Base-by-base conservation (phyloP, 2,797 vertebrate genomes). In the Austrolebias charrua region DNA sequence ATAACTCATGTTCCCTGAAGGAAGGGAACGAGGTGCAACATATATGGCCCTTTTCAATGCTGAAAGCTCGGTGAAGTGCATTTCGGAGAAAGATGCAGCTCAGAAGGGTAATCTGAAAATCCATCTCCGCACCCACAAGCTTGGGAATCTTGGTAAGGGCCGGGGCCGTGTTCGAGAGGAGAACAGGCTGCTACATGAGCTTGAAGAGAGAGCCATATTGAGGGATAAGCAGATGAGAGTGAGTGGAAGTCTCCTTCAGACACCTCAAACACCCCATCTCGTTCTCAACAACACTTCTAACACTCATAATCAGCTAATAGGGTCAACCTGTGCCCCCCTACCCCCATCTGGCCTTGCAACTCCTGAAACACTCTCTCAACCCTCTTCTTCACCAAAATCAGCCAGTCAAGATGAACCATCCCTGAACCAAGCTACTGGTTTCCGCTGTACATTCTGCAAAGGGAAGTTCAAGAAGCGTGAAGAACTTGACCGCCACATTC, bases 101-200 rank as follows among this genome's bases (percentile, higher is more conserved):
- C 98, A 99, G 1, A 99, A 99, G 85, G 98, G 98, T 54, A 99
- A 99, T 86, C 86, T 99, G 84, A 99, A 99, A 93, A 99, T 99
- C 60, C 98, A 99, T 83, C 94, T 99, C 47, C 95, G 97, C 66
- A 99, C 98, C 78, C 98, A 99, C 89, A 98, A 99, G 77, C 92
- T 98, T 76, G 97, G 97, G 16, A 99, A 98, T 88, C 94, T 98
- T 1, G 97, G 96, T n/a, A 98, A 98, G 78, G 98, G 98, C 5
- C 95, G 97, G 0, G 98, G 98, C 29, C 93, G 98, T 33, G 97
- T 98, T 72, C 93, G 96, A 46, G 98, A 99, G 77, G 98, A 98
- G 85, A 98, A 99, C 81, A 90, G 97, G 31, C 92, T 99, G 66
- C 86, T 99, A 54, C 97, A 99, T 14, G 98, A 99, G 89, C 91